A percentile compares a stretch with the other conserved stretches of the same genome.
phyloP scores from a whole-genome alignment of 2,797 vertebrate species.

The Crax fasciolata region DNA sequence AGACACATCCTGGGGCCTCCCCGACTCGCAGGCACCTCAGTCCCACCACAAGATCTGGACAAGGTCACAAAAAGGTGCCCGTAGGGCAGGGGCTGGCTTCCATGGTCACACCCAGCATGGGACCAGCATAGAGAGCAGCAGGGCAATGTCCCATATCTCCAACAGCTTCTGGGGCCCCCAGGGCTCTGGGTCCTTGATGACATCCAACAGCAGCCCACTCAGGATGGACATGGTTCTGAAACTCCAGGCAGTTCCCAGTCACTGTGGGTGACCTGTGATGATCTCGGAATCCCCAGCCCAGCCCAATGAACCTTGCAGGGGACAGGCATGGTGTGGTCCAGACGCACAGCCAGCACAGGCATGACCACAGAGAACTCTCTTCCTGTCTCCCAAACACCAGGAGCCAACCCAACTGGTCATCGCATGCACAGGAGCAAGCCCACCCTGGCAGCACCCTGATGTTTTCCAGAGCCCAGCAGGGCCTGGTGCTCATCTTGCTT shows the following conservation, averaged over 20 bases:
- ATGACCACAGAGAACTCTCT: not conserved
- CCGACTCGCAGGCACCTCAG: not conserved
- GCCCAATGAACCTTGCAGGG: not conserved
- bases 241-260: rapidly evolving
- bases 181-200: not conserved
- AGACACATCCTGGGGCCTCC: not conserved
- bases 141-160: not conserved
- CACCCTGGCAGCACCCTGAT: not conserved
- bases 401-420: not conserved
- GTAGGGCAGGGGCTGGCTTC: not conserved
- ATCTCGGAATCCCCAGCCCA: not conserved
- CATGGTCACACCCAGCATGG: not conserved
- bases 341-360: not conserved
- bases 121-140: not conserved
- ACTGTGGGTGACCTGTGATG: not conserved
- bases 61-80: not conserved
- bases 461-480: not conserved
- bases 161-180: no score
- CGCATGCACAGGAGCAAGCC: not conserved
- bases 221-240: not conserved
- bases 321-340: not conserved
- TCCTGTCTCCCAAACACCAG: not conserved
- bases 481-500: rapidly evolving
- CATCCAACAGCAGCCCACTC: not conserved
- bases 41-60: not conserved